Conservation (phyloP, 64 coral and sea anemone genomes). For the Montipora capricornis region DNA sequence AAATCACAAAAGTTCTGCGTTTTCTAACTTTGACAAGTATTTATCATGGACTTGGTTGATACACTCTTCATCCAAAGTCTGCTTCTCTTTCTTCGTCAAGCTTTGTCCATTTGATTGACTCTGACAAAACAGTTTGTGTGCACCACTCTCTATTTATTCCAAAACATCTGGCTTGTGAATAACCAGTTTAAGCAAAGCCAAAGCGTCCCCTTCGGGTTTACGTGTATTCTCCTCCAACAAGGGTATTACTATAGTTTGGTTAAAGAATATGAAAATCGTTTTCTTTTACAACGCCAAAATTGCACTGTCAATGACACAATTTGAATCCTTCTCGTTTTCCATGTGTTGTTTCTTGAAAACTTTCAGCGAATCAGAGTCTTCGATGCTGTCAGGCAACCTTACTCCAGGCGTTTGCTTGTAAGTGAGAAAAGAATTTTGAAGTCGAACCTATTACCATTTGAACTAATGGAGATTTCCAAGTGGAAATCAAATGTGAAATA, state of each 20-base stretch:
- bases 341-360: conserved; percentile 61
- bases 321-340: background rate
- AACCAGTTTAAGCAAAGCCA: conserved; percentile 62
- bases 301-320: background rate
- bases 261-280: conserved; percentile 41
- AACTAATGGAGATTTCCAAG: too few relatives aligned
- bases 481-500: too few relatives aligned
- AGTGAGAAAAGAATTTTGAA: conserved; percentile 79
- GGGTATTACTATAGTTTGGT: conserved; percentile 30
- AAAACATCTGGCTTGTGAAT: conserved; percentile 59
- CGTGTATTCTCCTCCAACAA: conserved; percentile 51
- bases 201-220: conserved; percentile 67
- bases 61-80: conserved; percentile 1
- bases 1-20: background rate
- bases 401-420: background rate
- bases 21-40: conserved; percentile 58
- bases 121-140: conserved; percentile 17
- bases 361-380: conserved; percentile 63
- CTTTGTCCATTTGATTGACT: too few relatives aligned
- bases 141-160: conserved; percentile 42
- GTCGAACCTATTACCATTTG: conserved; percentile 64
- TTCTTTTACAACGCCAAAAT: background rate
- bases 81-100: background rate
- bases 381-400: conserved; percentile 33
- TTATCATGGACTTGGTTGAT: conserved; percentile 52